A percentile compares a stretch with the other conserved stretches of the same genome.
Evolutionary conservation across 1,140 invertebrate species (phyloP).

Genomic region (Megalopta genalis): DNA sequence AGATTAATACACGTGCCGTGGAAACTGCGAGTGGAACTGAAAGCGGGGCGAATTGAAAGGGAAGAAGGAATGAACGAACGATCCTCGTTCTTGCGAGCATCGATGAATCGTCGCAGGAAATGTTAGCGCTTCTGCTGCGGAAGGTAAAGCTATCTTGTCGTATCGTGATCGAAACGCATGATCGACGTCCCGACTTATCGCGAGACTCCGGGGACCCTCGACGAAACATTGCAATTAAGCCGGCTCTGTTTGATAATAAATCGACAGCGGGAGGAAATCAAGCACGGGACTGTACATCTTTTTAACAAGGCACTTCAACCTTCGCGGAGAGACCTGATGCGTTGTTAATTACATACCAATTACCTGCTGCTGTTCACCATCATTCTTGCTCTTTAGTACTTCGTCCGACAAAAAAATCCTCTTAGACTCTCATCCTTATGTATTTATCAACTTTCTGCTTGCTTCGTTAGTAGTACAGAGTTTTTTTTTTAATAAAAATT

Average conservation of each 20-base stretch:
- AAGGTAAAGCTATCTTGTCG: conserved; percentile 43
- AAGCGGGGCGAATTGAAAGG: neutral
- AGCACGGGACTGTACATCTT: neutral
- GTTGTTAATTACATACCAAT: neutral
- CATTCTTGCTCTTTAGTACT: neutral
- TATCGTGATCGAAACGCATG: neutral
- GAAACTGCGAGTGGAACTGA: neutral
- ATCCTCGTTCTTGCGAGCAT: neutral
- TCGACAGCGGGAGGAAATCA: neutral
- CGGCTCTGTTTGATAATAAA: neutral
- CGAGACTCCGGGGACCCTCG: neutral
- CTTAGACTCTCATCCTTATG: neutral
- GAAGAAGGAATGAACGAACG: neutral
- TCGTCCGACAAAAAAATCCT: neutral
- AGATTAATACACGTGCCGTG: neutral
- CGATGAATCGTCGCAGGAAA: conserved; percentile 25
- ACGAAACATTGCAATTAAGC: conserved; percentile 1
- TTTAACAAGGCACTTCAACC: too few species aligned
- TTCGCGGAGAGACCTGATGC: neutral
- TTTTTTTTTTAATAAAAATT: too few species aligned
- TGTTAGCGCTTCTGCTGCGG: conserved; percentile 32
- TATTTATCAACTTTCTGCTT: too few species aligned
- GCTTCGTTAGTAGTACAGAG: too few species aligned
- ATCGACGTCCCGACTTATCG: neutral
- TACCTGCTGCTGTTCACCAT: neutral